Evolutionary conservation across 2,888 invertebrate genomes (phyloP).

Genomic region (Andrena camellia): DNA sequence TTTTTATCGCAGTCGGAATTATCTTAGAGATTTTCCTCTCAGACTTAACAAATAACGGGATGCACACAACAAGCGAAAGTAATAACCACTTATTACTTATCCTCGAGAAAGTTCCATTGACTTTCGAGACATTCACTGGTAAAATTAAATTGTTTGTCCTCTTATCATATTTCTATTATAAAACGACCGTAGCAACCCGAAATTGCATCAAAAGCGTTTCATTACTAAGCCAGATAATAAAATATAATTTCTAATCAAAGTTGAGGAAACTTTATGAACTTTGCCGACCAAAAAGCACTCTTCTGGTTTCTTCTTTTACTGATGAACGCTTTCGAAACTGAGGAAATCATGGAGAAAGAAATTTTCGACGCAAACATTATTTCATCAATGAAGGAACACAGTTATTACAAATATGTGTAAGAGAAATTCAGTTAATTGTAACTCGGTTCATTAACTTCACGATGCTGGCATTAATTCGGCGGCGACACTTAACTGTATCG

Average conservation of each 20-base stretch:
- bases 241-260: too few species aligned
- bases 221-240: too few species aligned
- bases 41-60: slow-evolving; percentile 1
- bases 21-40: neutral
- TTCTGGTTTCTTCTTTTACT: too few species aligned
- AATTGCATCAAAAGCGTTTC: neutral
- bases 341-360: too few species aligned
- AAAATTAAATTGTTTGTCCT: neutral
- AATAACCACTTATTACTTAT: neutral
- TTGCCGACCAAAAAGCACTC: too few species aligned
- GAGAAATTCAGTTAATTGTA: too few species aligned
- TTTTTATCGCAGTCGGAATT: neutral
- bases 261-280: too few species aligned
- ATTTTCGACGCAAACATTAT: neutral
- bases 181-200: neutral
- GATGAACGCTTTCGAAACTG: too few species aligned
- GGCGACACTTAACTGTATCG: too few species aligned
- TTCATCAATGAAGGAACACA: neutral
- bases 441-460: too few species aligned
- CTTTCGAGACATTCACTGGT: neutral
- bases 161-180: neutral
- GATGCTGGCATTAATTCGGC: too few species aligned
- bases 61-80: slow-evolving; percentile 7
- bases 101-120: slow-evolving; percentile 8
- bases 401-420: neutral